Evolutionary conservation across 2,888 invertebrate species (phyloP).

Genomic region (Cistogaster globosa): DNA sequence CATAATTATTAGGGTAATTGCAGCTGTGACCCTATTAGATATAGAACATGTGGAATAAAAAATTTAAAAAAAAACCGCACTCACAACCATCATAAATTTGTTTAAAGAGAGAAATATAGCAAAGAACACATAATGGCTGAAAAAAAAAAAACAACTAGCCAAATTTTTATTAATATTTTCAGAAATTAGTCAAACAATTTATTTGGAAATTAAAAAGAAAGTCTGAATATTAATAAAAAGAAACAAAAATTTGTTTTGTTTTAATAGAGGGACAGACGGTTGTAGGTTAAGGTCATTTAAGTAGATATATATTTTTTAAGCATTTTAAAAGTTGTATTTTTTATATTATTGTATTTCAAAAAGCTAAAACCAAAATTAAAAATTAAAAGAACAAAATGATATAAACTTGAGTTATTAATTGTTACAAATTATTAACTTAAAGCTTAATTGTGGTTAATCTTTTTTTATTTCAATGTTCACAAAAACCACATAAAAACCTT

Average conservation of each 20-base stretch:
- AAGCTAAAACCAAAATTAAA: too few relatives aligned
- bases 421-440: too few relatives aligned
- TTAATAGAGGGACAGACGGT: conserved; percentile 42
- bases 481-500: neutral
- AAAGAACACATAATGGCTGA: conserved; percentile 14
- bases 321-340: too few relatives aligned
- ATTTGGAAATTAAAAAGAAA: conserved; percentile 45
- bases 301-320: conserved; percentile 7
- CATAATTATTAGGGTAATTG: conserved; percentile 56
- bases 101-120: neutral
- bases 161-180: conserved; percentile 67
- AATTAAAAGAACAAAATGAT: too few relatives aligned
- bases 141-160: conserved; percentile 1
- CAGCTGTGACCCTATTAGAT: conserved; percentile 49
- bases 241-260: neutral
- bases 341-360: neutral
- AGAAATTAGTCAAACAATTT: conserved; percentile 62
- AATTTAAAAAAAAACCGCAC: conserved; percentile 5
- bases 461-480: too few relatives aligned
- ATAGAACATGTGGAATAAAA: conserved; percentile 33
- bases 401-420: too few relatives aligned
- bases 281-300: conserved; percentile 60
- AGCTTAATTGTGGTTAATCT: too few relatives aligned
- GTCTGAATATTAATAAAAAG: conserved; percentile 33
- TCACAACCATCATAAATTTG: too few relatives aligned